These are phyloP conservation scores for Nycticebus coucang DNA, from an alignment of 2,113 vertebrate species.

Conservation along the genomic window DNA sequence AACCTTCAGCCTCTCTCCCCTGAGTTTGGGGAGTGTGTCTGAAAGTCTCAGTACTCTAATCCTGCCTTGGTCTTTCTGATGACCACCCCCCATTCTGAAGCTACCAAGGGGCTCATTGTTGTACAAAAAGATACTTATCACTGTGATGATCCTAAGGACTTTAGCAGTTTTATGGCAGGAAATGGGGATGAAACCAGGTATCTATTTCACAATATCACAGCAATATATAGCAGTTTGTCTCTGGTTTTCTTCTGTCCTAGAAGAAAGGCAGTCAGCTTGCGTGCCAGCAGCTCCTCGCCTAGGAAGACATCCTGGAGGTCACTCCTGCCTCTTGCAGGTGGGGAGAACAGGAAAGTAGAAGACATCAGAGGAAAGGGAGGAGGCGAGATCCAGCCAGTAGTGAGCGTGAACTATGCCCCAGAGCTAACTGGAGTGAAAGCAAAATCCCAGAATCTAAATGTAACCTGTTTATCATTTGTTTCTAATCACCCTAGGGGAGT, in stretches of 20 bases:
- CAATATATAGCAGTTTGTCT: background rate
- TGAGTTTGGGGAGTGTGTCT: too few relatives aligned
- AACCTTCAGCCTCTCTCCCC: too few relatives aligned
- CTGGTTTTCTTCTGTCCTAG: background rate
- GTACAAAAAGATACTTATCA: too few relatives aligned
- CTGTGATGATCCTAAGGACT: too few relatives aligned
- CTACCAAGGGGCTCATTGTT: too few relatives aligned
- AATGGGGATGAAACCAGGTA: too few relatives aligned
- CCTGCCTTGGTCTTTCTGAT: too few relatives aligned
- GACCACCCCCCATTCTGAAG: too few relatives aligned
- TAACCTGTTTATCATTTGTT: background rate
- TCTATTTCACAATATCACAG: too few relatives aligned
- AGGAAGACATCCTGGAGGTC: background rate
- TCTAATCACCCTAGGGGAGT: background rate
- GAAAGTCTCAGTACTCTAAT: too few relatives aligned
- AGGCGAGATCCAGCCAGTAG: background rate
- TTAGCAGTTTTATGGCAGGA: too few relatives aligned
- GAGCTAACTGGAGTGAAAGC: background rate
- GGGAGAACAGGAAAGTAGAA: background rate
- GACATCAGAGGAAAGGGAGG: accelerated
- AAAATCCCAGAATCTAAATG: background rate
- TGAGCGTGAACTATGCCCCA: background rate
- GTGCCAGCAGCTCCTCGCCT: background rate
- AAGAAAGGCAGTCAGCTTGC: background rate
- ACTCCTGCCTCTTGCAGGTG: background rate